A percentile compares a stretch with the other conserved stretches of the same genome.
These are phyloP conservation scores for Acanthococcus lagerstroemiae DNA, from an alignment of 2,888 invertebrate genomes.

Conservation along the genomic window DNA sequence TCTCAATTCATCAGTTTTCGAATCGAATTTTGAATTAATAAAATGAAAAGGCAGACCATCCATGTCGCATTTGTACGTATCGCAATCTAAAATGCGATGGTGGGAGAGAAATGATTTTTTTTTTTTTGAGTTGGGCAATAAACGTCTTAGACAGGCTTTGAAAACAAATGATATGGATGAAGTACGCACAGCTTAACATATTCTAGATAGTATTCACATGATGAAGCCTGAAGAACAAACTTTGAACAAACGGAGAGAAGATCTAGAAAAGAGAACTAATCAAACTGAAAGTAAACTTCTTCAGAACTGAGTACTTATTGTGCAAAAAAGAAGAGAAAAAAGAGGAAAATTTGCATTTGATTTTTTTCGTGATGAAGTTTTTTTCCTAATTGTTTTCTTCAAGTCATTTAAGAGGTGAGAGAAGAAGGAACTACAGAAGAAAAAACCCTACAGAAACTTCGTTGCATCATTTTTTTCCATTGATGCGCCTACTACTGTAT, in stretches of 20 bases:
- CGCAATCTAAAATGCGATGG: too few relatives aligned
- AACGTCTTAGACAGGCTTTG: not conserved
- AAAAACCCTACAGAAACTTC: not conserved
- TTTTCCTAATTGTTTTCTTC: not conserved
- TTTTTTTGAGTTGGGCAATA: not conserved
- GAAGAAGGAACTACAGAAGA: not conserved
- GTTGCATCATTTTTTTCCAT: not conserved
- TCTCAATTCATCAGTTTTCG: too few relatives aligned
- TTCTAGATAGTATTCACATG: not conserved
- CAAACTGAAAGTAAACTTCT: not conserved
- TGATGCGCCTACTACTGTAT: not conserved
- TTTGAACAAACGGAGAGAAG: not conserved
- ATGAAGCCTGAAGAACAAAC: not conserved
- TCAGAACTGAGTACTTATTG: not conserved
- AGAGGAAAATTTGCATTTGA: not conserved
- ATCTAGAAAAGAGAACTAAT: not conserved
- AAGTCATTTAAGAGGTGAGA: not conserved
- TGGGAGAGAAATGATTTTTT: too few relatives aligned
- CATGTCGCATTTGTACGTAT: too few relatives aligned
- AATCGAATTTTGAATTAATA: too few relatives aligned
- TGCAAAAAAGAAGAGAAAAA: not conserved
- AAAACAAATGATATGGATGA: not conserved
- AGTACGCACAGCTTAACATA: not conserved
- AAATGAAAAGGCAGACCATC: too few relatives aligned
- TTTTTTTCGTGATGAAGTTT: not conserved